Evolutionary conservation across 2,797 vertebrate genomes (phyloP), one percentile per base, ranked within the genome.

Genomic region (Tokudaia muenninki): DNA sequence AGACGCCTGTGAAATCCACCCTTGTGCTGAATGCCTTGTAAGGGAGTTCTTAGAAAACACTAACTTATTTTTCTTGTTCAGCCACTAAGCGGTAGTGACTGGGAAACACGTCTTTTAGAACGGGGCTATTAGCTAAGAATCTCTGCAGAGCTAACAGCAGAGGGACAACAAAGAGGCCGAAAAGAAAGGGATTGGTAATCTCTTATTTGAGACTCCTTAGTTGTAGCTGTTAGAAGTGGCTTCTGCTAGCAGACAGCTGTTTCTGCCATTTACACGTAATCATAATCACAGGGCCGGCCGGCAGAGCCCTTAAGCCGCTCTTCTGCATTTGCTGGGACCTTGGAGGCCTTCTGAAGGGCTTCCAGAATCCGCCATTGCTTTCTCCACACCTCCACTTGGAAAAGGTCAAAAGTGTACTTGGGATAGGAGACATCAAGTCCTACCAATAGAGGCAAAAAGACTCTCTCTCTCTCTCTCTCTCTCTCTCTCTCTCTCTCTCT

Each of bases 1-100:
- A 84, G 96, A 96, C 1, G 97, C 92, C 87, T 90, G 77, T 90
- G 96, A 95, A 97, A 96, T 92, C 47, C 61, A 91, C 44, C 44
- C 95, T 84, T 26, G 57, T 41, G 1, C 77, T 59, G 31, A 94
- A 90, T 63, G 94, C 72, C 82, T 91, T 91, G 79, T 67, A 57
- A 90, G 37, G 83, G 59, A 92, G 34, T 67, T 84, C 95, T 97
- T 95, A 91, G 94, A 91, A 96, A 98, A 97, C 94, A 93, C 55
- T 96, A 90, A 91, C 93, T 96, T 95, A 50, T 94, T 95, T 96
- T 79, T 89, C 75, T 80, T 78, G 94, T 90, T 92, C 87, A 97
- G 87, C 19, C 92, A 13, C 14, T 50, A 94, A 96, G 70, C 81
- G 91, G 87, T 61, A 92, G 83, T 96, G 90, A 90, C 87, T 82